Percentiles rank a stretch among this genome's conserved stretches.
Evolutionary conservation across 2,888 invertebrate genomes (phyloP).

Genomic region (Lamellibrachia satsuma): DNA sequence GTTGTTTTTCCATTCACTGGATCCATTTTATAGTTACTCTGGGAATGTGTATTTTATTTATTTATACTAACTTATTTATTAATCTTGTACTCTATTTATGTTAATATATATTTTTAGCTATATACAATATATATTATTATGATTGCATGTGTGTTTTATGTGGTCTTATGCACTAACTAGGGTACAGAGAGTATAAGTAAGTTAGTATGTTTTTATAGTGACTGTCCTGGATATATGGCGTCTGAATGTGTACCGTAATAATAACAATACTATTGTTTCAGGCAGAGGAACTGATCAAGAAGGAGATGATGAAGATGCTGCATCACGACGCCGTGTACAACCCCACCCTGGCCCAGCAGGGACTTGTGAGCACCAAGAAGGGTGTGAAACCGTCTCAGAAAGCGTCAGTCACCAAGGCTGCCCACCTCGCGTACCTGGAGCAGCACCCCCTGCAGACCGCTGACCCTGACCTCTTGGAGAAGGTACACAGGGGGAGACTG

Average conservation of each 20-base stretch:
- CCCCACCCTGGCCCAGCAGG: conserved; percentile 69
- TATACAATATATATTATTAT: background rate
- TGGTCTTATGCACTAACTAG: background rate
- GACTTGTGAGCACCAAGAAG: conserved; percentile 52
- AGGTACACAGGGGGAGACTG: conserved; percentile 42
- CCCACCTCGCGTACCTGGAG: conserved; percentile 79
- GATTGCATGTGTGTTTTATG: background rate
- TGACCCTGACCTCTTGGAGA: conserved; percentile 67
- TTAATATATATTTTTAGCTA: no score
- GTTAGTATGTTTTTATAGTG: no score
- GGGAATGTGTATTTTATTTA: no score
- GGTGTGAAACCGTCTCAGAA: conserved; percentile 49
- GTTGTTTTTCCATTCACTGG: no score
- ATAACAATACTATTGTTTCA: conserved; percentile 26
- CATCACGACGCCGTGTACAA: conserved; percentile 87
- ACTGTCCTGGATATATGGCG: no score
- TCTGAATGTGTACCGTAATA: no score
- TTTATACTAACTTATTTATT: no score
- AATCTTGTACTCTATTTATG: no score
- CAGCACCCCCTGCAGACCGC: conserved; percentile 85
- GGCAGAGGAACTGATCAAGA: conserved; percentile 94
- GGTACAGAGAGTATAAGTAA: no score
- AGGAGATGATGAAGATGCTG: conserved; percentile 95
- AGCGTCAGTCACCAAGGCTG: conserved; percentile 57
- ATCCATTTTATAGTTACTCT: no score